Evolutionary conservation across 2,888 invertebrate genomes (phyloP), one percentile per base, ranked within the genome.

Genomic region (Falcaria lacertinaria): DNA sequence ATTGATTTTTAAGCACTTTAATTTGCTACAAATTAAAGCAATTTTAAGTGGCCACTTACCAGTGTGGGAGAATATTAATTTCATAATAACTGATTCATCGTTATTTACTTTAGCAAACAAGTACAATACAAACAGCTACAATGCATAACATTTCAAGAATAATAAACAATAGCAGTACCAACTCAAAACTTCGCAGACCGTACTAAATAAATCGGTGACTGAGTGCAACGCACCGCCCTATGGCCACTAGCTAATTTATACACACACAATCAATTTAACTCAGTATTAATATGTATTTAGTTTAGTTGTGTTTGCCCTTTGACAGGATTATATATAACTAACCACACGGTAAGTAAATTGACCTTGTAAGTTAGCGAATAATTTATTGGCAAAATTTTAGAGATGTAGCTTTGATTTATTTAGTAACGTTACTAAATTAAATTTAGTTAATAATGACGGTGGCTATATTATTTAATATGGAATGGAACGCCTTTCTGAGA

Each of bases 171-270:
- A 28, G 11, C 11, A 28, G 7, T 22, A 22, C 7, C 7, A 22
- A 7, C 7, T 5, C 22, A 1, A 28, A 28, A 28, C 28, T 64
- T 38, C 71, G 66, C 65, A 17, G 59, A 55, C 69, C 41, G 43
- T 74, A 57, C 65, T 37, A 28, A 38, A 28, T 28, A 47, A 65
- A 58, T 62, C 57, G 54, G 52, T 47, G 54, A 42, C 38, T 28
- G 42, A 62, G 64, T 54, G 50, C 60, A 55, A 61, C 61, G 58
- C 56, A 61, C 60, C 50, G 64, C 55, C 63, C 52, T 69, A 64
- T 69, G 65, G 69, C 73, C 72, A 76, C 74, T 66, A 76, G 72
- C 72, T 79, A 77, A 80, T 78, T 79, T 78, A 80, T 78, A 72
- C 72, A 48, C 54, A 53, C 54, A 61, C 68, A 64, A 74, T 66